Percentiles rank a stretch among this genome's conserved stretches.
phyloP scores from a whole-genome alignment of 2,113 vertebrate genomes.

The Melanerpes formicivorus region DNA sequence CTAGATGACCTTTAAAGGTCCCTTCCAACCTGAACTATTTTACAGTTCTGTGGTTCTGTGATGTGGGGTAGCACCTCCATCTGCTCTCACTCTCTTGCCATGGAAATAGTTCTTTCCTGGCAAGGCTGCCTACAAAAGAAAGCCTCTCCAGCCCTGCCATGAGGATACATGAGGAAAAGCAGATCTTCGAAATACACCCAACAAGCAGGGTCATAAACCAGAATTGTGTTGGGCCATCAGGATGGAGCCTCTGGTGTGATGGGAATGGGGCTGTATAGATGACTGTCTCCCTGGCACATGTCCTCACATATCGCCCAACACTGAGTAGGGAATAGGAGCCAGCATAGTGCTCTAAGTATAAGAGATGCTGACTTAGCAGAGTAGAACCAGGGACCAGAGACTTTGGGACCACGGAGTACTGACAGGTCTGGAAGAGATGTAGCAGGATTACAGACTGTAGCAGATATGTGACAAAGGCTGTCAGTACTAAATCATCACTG shows the following conservation, averaged over 20 bases:
- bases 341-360: not conserved
- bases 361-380: not conserved
- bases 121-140: not conserved
- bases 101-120: not conserved
- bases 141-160: fast-evolving
- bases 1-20: too few relatives aligned
- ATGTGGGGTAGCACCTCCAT: not conserved
- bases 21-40: too few relatives aligned
- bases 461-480: not conserved
- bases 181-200: not conserved
- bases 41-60: not conserved
- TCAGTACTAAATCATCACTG: not conserved
- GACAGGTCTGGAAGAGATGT: not conserved
- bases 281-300: not conserved
- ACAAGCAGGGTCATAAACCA: not conserved
- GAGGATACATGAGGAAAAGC: not conserved
- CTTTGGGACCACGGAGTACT: not conserved
- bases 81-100: not conserved
- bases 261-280: not conserved
- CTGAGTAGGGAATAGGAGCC: not conserved
- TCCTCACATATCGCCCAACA: not conserved
- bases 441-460: not conserved
- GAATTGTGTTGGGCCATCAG: not conserved
- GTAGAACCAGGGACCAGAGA: not conserved
- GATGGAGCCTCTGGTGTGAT: not conserved